phyloP scores from a whole-genome alignment of 2,113 vertebrate genomes.

The Chlorocebus sabaeus region DNA sequence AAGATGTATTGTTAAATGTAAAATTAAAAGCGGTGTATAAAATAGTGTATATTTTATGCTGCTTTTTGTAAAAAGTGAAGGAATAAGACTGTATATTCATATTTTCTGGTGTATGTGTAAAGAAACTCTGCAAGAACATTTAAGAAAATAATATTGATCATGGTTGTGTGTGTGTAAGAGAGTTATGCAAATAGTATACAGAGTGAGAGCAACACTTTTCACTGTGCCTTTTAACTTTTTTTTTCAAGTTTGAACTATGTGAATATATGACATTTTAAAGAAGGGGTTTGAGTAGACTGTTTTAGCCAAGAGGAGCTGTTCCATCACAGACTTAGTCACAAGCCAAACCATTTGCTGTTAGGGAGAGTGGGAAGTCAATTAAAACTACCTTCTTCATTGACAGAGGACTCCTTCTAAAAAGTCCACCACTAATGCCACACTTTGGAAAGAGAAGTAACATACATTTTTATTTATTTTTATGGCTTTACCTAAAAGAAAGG shows the following conservation, averaged over 20 bases:
- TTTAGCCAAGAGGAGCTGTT: not conserved
- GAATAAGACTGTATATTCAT: not conserved
- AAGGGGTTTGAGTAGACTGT: not conserved
- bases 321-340: not conserved
- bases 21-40: not conserved
- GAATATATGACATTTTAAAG: not conserved
- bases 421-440: not conserved
- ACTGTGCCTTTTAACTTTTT: not conserved
- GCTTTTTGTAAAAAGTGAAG: not conserved
- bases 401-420: not conserved
- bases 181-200: not conserved
- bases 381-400: not conserved
- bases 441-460: not conserved
- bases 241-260: not conserved
- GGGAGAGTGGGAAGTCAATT: not conserved
- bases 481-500: slow-evolving; percentile 17
- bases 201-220: not conserved
- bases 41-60: not conserved
- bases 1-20: not conserved
- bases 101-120: not conserved
- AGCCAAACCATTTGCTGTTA: not conserved
- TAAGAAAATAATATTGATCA: not conserved
- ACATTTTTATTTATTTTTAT: not conserved
- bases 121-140: not conserved
- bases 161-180: not conserved